Conservation (phyloP, 2,797 vertebrate genomes). For the Microcaecilia unicolor region DNA sequence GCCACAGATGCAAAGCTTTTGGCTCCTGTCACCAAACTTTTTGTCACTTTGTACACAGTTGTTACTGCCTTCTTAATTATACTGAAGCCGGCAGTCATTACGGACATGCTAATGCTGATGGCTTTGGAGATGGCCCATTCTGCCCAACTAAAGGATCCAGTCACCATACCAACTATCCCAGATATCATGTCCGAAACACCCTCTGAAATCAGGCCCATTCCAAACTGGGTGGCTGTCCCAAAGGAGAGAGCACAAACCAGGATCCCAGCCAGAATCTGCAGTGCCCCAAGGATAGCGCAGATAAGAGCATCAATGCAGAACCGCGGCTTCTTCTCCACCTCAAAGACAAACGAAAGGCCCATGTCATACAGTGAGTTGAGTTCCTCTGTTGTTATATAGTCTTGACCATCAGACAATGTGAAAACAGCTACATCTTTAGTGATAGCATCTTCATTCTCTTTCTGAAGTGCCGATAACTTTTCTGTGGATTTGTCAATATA, state of each 20-base stretch:
- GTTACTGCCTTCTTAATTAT: background rate
- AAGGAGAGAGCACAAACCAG: conserved; percentile 8
- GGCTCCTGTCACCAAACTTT: conserved; percentile 8
- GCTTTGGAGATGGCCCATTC: conserved; percentile 23
- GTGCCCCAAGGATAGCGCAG: conserved; percentile 6
- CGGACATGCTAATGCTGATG: conserved; percentile 14
- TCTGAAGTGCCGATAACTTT: conserved; percentile 11
- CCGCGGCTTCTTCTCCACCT: conserved; percentile 18
- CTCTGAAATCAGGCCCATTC: conserved; percentile 10
- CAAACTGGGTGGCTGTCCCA: conserved; percentile 9
- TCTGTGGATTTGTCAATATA: background rate
- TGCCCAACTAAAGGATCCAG: conserved; percentile 12
- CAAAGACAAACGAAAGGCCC: conserved; percentile 19
- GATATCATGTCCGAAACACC: conserved; percentile 16
- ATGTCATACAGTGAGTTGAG: conserved; percentile 12
- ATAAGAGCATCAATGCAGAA: conserved; percentile 11
- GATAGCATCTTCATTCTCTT: background rate
- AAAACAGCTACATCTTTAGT: conserved; percentile 13
- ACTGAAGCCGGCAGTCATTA: conserved; percentile 9
- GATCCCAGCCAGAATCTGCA: conserved; percentile 11
- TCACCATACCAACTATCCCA: conserved; percentile 15
- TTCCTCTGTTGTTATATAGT: conserved; percentile 8
- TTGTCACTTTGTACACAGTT: background rate
- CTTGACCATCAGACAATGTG: background rate
- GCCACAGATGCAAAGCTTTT: conserved; percentile 4